These are phyloP conservation scores for Sturnus vulgaris DNA, from an alignment of 2,113 vertebrate species.

Conservation along the genomic window DNA sequence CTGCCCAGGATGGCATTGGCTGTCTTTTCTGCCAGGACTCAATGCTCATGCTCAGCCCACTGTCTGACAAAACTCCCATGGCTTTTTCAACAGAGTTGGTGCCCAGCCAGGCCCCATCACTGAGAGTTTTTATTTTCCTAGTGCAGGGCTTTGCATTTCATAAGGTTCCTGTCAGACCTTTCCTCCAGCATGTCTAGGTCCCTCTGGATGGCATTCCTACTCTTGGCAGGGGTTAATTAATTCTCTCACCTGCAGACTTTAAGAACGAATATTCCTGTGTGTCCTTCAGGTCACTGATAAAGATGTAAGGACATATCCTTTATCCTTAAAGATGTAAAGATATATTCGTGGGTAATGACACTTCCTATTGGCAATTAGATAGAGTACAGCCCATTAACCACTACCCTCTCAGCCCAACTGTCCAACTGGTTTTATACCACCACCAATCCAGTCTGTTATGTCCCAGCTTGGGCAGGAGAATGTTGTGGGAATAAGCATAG, in stretches of 20 bases:
- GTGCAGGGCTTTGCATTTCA: background rate
- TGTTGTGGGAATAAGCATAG: background rate
- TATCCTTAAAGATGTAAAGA: background rate
- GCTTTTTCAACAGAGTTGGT: background rate
- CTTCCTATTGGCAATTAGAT: background rate
- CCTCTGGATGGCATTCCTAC: background rate
- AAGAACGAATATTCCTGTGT: fast-evolving
- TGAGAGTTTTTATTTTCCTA: background rate
- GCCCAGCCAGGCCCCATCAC: background rate
- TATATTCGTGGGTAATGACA: background rate
- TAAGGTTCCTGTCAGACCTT: background rate
- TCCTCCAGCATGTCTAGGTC: background rate
- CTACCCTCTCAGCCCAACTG: background rate
- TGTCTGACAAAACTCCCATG: background rate
- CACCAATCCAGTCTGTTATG: background rate
- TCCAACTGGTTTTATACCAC: background rate
- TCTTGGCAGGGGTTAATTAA: background rate
- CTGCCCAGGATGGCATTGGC: background rate
- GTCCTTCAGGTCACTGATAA: background rate
- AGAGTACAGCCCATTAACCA: background rate
- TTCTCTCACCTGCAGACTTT: background rate
- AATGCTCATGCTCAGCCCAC: background rate
- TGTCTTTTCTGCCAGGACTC: background rate
- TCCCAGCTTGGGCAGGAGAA: background rate
- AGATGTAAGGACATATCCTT: background rate